A percentile compares a stretch with the other conserved stretches of the same genome.
These are phyloP conservation scores for Manis javanica DNA, from an alignment of 2,797 vertebrate genomes.

Conservation along the genomic window DNA sequence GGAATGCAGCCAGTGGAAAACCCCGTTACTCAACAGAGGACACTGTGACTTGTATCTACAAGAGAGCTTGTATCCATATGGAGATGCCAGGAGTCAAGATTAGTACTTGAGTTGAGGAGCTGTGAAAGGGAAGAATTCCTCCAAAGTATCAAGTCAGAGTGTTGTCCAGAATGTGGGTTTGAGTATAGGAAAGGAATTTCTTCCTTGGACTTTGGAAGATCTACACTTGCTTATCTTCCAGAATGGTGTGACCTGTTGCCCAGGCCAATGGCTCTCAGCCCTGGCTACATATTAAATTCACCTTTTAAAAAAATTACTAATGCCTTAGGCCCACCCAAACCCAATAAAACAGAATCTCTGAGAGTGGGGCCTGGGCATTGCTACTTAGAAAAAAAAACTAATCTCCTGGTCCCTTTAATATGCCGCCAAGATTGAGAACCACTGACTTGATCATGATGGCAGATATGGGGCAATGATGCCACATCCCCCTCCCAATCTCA, in stretches of 20 bases:
- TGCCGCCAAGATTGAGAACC: not conserved
- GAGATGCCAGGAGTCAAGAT: not conserved
- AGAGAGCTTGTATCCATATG: not conserved
- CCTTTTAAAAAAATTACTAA: slow-evolving; percentile 46
- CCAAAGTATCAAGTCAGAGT: not conserved
- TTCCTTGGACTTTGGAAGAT: slow-evolving; percentile 11
- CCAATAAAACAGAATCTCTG: not conserved
- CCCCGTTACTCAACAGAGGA: slow-evolving; percentile 38
- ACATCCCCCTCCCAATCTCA: not conserved
- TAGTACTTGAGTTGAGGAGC: not conserved
- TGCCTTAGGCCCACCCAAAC: not conserved
- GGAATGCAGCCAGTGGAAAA: slow-evolving; percentile 15
- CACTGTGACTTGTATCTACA: not conserved
- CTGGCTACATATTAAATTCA: not conserved
- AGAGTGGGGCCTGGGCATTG: not conserved
- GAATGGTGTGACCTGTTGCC: not conserved
- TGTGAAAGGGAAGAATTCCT: not conserved
- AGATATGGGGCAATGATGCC: not conserved
- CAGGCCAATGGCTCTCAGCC: not conserved
- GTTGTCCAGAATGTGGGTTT: not conserved
- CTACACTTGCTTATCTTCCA: not conserved
- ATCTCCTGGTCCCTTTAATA: slow-evolving; percentile 5
- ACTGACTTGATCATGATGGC: not conserved
- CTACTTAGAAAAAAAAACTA: not conserved
- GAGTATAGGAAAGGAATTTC: not conserved